Evolutionary conservation across 2,888 invertebrate genomes (phyloP), one percentile per base, ranked within the genome.

Genomic region (Lingula anatina): DNA sequence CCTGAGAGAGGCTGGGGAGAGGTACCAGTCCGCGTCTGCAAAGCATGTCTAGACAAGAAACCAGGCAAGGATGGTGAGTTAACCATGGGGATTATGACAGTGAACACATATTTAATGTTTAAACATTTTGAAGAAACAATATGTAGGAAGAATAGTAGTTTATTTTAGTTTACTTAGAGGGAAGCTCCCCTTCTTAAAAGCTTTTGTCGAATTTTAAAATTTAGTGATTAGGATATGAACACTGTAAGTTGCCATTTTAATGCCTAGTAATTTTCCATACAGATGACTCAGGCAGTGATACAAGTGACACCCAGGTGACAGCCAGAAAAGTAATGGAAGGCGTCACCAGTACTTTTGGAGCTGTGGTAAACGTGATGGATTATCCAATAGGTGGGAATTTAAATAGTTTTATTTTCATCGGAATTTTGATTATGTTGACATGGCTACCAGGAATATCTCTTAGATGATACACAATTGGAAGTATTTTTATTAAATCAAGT

Each of bases 321-420:
- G 74, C 76, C 3, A 61, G 79, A 3, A 73, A 71, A 51, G 71
- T 78, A 53, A 84, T 86, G 12, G 89, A 89, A 75, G 86, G 83
- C 9, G 82, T 89, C 1, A 83, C 85, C n/a, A 85, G 82, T 54
- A 85, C 87, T 0, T 68, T 89, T 26, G 84, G 83, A 54, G 85
- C 83, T 26, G 85, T 88, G 5, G 85, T 86, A 21, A 83, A 85
- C 0, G 85, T 86, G 37, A 77, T 88, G 7, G 86, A 84, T 58
- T 87, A 86, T 74, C 87, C 89, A 2, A 84, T 85, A 76, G 85
- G 87, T 84, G 70, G 70, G 74, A n/a, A n/a, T n/a, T n/a, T n/a
- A n/a, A n/a, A n/a, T n/a, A n/a, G n/a, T n/a, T n/a, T n/a, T n/a
- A n/a, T n/a, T n/a, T n/a, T n/a, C n/a, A n/a, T n/a, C n/a, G n/a